A percentile compares a stretch with the other conserved stretches of the same genome.
phyloP scores from a whole-genome alignment of 2,888 invertebrate species.

The Spisula subtruncata region DNA sequence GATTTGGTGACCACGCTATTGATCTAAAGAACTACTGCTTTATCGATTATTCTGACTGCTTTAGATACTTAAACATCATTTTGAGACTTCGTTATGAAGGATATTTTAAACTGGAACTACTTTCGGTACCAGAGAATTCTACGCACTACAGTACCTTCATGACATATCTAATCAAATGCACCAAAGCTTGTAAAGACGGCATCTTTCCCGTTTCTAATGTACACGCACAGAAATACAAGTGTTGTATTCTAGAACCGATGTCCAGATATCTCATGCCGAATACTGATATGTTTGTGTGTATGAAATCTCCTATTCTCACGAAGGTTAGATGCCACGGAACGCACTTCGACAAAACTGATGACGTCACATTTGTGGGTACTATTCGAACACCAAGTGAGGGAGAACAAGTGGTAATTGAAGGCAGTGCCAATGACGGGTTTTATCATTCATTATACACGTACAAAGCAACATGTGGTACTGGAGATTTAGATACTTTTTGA shows the following conservation, averaged over 20 bases:
- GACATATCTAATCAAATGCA: slow-evolving; percentile 57
- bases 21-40: slow-evolving; percentile 57
- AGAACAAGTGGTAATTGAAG: slow-evolving; percentile 50
- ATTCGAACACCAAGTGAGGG: slow-evolving; percentile 45
- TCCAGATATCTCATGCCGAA: slow-evolving; percentile 42
- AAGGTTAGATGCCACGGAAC: slow-evolving; percentile 37
- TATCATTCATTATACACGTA: slow-evolving; percentile 56
- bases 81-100: slow-evolving; percentile 58
- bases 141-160: slow-evolving; percentile 48
- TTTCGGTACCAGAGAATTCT: slow-evolving; percentile 34
- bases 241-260: slow-evolving; percentile 60
- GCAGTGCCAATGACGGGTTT: slow-evolving; percentile 44
- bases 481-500: not conserved
- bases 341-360: slow-evolving; percentile 46
- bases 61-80: slow-evolving; percentile 41
- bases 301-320: slow-evolving; percentile 49
- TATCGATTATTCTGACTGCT: slow-evolving; percentile 56
- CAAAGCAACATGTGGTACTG: not conserved
- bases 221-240: slow-evolving; percentile 61
- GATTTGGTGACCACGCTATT: slow-evolving; percentile 53
- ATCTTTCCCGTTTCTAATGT: slow-evolving; percentile 48
- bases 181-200: slow-evolving; percentile 49
- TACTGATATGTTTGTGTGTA: slow-evolving; percentile 50
- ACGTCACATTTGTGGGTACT: slow-evolving; percentile 57
- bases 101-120: slow-evolving; percentile 55